Evolutionary conservation across 2,113 vertebrate species (phyloP), one percentile per base, ranked within the genome.

Genomic region (Butorides virescens): DNA sequence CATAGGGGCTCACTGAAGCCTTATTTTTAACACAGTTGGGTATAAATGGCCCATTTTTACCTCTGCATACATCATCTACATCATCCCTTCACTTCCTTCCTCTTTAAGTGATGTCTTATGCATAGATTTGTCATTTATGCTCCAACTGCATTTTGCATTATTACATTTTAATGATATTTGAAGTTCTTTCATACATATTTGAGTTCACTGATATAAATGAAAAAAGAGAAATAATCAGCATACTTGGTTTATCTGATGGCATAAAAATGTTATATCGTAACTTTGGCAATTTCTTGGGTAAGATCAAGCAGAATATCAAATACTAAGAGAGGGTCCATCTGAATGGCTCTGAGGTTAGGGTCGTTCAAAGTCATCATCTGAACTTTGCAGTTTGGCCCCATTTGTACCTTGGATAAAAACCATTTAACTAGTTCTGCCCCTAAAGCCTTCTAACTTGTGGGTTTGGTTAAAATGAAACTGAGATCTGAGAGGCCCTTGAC

Each of bases 161-260:
- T 97, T 97, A 95, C 93, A 97, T 95, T 97, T 96, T 97, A 96
- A 97, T 96, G 94, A 93, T 93, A 95, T 96, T 97, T 97, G 95
- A 96, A 96, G 93, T 85, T 95, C 90, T 97, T 96, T 92, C 95
- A 94, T 97, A 96, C 93, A 94, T 96, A 96, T 95, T 96, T 88
- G 91, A 95, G 89, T 93, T 97, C 88, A 90, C 86, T 94, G 93
- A 85, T 97, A 95, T 87, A 95, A 96, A 96, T 93, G 90, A 89
- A 93, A 93, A 89, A 95, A 88, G 83, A 90, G 81, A 96, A 97
- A 94, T 97, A 97, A 96, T 97, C 97, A 96, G 87, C 94, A 93
- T 93, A 91, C 93, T 95, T 96, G 77, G 92, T 95, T 96, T 96
- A 97, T 97, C 95, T 84, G 83, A 89, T 95, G 86, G 83, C 87